A percentile compares a stretch with the other conserved stretches of the same genome.
Evolutionary conservation across 2,797 vertebrate species (phyloP).

Genomic region (Fundulus diaphanus): DNA sequence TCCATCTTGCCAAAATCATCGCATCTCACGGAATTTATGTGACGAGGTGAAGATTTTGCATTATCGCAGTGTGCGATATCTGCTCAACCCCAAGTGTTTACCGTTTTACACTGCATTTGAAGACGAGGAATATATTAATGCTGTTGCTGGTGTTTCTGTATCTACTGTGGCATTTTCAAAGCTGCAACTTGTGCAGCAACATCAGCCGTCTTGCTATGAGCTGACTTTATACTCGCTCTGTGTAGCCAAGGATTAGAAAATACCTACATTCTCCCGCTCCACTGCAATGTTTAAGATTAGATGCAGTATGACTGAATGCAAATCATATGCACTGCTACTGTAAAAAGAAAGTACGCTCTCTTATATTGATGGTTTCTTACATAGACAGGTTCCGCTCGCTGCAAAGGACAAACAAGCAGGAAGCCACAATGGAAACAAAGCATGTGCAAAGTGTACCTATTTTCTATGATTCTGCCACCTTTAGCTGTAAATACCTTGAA

Average conservation of each 20-base stretch:
- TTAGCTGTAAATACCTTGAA: background rate
- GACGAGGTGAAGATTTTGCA: background rate
- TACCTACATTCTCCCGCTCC: background rate
- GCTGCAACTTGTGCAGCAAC: background rate
- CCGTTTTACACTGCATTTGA: background rate
- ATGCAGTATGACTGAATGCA: background rate
- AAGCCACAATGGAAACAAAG: background rate
- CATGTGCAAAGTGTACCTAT: background rate
- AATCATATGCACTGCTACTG: background rate
- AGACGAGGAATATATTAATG: background rate
- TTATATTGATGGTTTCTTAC: background rate
- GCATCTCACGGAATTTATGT: conserved; percentile 5
- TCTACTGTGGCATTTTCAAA: background rate
- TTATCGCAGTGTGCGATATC: background rate
- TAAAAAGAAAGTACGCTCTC: background rate
- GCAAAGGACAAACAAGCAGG: background rate
- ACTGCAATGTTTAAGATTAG: background rate
- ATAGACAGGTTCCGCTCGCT: background rate
- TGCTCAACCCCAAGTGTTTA: background rate
- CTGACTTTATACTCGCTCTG: background rate
- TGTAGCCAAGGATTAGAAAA: background rate
- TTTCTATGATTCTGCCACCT: background rate
- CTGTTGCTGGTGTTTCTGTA: background rate
- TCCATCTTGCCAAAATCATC: background rate
- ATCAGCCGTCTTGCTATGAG: background rate